A percentile compares a stretch with the other conserved stretches of the same genome.
Conservation (phyloP, 2,113 vertebrate species). For the Cyanoramphus novaezelandiae region DNA sequence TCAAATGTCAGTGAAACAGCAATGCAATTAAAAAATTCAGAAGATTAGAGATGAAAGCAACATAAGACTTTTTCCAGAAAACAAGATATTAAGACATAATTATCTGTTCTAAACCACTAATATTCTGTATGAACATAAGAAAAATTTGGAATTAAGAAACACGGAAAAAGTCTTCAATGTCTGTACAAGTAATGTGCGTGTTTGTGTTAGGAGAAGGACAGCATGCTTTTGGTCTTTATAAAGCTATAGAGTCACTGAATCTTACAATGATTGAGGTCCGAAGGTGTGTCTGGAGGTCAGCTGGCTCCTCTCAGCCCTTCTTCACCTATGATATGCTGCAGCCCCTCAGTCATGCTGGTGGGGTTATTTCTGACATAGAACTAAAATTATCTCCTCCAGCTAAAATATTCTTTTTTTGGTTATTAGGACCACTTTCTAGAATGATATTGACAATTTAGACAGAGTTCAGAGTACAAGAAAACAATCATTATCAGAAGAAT, state of each 20-base stretch:
- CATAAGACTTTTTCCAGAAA: not conserved
- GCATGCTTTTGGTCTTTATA: not conserved
- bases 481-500: not conserved
- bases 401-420: not conserved
- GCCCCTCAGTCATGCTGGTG: not conserved
- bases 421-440: not conserved
- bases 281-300: not conserved
- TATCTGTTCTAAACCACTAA: not conserved
- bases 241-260: not conserved
- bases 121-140: not conserved
- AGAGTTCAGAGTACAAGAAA: not conserved
- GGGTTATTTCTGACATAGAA: not conserved
- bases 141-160: not conserved
- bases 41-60: not conserved
- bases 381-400: not conserved
- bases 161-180: not conserved
- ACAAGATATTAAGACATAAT: not conserved
- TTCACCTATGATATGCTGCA: accelerated
- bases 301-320: not conserved
- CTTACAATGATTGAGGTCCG: not conserved
- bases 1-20: not conserved
- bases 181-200: not conserved
- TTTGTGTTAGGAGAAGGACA: not conserved
- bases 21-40: not conserved
- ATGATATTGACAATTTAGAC: not conserved